Percentiles rank a stretch among this genome's conserved stretches.
phyloP scores from a whole-genome alignment of 2,888 invertebrate species.

The Acrocyrtus sp. region DNA sequence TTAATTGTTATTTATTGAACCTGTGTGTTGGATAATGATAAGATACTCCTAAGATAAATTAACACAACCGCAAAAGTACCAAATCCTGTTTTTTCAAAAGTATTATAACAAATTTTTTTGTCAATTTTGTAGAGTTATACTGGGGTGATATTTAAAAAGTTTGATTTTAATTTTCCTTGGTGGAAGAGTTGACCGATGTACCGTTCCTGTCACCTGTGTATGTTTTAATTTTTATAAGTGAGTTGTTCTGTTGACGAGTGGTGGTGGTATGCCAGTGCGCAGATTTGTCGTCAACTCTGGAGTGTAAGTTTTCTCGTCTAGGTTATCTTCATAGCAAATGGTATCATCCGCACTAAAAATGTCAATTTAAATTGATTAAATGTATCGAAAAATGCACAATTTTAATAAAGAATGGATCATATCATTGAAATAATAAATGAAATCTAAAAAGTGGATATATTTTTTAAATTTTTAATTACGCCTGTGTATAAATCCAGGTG shows the following conservation, averaged over 20 bases:
- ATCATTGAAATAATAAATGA: not conserved
- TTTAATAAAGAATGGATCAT: not conserved
- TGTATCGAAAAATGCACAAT: not conserved
- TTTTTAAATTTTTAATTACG: slow-evolving; percentile 32
- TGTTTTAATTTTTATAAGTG: slow-evolving; percentile 37
- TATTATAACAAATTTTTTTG: not conserved
- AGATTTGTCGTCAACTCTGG: slow-evolving; percentile 26
- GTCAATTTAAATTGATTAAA: not conserved
- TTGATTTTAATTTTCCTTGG: too few relatives aligned
- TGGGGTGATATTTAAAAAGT: too few relatives aligned
- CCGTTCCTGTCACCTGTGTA: too few relatives aligned
- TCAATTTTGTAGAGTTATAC: not conserved
- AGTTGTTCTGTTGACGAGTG: slow-evolving; percentile 45
- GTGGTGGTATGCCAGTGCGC: slow-evolving; percentile 25
- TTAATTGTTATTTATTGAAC: too few relatives aligned
- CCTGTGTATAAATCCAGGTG: slow-evolving; percentile 63
- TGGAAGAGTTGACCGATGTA: too few relatives aligned
- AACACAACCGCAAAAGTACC: not conserved
- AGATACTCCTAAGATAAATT: too few relatives aligned
- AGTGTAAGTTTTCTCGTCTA: slow-evolving; percentile 36
- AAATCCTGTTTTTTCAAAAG: not conserved
- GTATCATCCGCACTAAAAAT: slow-evolving; percentile 28
- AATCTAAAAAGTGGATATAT: not conserved
- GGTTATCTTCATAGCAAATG: slow-evolving; percentile 45
- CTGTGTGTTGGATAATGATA: too few relatives aligned